Evolutionary conservation across 2,888 invertebrate genomes (phyloP).

Genomic region (Halocaridina rubra): DNA sequence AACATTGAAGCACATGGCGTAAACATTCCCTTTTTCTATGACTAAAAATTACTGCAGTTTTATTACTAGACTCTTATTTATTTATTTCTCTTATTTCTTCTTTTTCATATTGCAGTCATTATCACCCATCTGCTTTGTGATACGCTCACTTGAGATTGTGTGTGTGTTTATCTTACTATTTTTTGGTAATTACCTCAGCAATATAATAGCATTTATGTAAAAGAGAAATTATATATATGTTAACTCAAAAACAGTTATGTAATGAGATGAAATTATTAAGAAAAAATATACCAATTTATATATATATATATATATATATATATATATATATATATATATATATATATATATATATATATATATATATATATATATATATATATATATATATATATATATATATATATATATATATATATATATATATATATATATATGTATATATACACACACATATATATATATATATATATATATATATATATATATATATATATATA

Average conservation of each 20-base stretch:
- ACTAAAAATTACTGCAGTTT: too few species aligned
- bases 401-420: conserved; percentile 11
- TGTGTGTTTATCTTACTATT: too few species aligned
- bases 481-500: background rate
- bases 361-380: background rate
- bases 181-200: too few species aligned
- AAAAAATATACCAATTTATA: background rate
- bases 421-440: background rate
- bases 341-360: background rate
- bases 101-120: too few species aligned
- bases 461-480: background rate
- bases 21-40: too few species aligned
- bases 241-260: too few species aligned
- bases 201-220: too few species aligned
- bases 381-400: conserved; percentile 31
- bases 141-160: too few species aligned
- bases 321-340: background rate
- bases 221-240: too few species aligned
- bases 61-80: too few species aligned
- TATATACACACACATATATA: background rate
- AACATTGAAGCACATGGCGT: background rate
- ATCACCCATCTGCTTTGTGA: too few species aligned
- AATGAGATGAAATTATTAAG: background rate
- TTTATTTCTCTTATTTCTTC: too few species aligned
- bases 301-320: background rate